phyloP scores from a whole-genome alignment of 2,113 vertebrate species.

The Blennius ocellaris region DNA sequence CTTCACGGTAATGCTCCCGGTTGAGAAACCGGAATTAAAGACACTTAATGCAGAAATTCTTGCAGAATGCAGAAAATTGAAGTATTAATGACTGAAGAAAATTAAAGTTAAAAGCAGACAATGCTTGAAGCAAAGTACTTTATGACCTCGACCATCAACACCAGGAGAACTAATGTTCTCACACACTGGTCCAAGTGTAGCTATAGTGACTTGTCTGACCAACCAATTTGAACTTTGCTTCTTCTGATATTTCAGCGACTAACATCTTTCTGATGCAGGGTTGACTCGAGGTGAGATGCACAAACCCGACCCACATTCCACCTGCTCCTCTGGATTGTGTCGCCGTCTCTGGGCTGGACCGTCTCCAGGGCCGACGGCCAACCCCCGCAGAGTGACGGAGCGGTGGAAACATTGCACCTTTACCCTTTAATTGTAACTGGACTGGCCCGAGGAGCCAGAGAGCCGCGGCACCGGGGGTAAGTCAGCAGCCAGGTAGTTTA shows the following conservation, averaged over 20 bases:
- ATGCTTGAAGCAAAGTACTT: no score
- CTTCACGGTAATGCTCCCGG: no score
- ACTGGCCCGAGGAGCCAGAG: constrained; percentile 6
- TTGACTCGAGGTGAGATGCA: constrained; percentile 17
- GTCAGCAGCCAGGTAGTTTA: background rate
- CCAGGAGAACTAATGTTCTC: no score
- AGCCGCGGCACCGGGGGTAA: background rate
- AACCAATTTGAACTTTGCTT: no score
- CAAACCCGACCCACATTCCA: constrained; percentile 37
- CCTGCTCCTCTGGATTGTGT: constrained; percentile 44
- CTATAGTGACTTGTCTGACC: no score
- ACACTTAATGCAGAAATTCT: no score
- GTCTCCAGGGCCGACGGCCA: constrained; percentile 67
- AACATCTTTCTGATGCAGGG: background rate
- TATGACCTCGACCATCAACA: no score
- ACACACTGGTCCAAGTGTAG: no score
- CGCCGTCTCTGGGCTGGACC: constrained; percentile 48
- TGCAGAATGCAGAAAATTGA: no score
- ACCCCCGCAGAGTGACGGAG: constrained; percentile 50
- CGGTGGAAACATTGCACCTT: constrained; percentile 69
- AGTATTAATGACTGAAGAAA: no score
- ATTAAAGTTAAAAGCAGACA: no score
- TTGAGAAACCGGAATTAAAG: no score
- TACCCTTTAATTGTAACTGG: constrained; percentile 61
- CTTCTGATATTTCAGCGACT: background rate